phyloP scores from a whole-genome alignment of 1,140 invertebrate genomes.

The Tetraneura akinire region DNA sequence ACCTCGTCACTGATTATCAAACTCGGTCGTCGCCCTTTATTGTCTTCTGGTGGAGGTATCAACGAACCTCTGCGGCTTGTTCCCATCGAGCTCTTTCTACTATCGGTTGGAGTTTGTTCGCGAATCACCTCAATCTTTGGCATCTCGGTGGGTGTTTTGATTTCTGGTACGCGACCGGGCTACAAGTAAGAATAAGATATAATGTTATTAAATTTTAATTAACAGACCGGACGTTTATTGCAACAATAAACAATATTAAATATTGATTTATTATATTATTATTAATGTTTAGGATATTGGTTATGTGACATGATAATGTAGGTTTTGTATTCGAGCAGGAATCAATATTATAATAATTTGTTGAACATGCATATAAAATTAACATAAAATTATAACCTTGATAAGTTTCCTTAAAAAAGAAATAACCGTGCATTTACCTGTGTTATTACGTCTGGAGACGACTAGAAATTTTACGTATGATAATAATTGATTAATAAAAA shows the following conservation, averaged over 20 bases:
- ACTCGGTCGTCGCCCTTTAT: conserved; percentile 79
- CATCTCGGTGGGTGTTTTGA: conserved; percentile 74
- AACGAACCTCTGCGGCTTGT: conserved; percentile 78
- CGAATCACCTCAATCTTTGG: conserved; percentile 84
- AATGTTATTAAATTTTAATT: no score
- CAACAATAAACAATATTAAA: no score
- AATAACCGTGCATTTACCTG: conserved; percentile 9
- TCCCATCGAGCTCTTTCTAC: conserved; percentile 74
- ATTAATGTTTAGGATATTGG: background rate
- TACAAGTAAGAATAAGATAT: conserved; percentile 5
- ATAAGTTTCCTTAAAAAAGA: background rate
- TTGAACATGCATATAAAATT: background rate
- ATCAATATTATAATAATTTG: no score
- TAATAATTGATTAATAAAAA: no score
- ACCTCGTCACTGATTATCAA: conserved; percentile 93
- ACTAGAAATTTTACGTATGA: no score
- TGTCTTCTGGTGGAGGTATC: conserved; percentile 78
- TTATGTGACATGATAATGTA: background rate
- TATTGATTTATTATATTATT: background rate
- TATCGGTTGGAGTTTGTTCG: conserved; percentile 71
- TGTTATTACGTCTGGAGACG: background rate
- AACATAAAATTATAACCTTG: no score
- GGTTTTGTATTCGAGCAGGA: conserved; percentile 2
- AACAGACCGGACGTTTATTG: background rate
- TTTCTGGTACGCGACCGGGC: conserved; percentile 68